A percentile compares a stretch with the other conserved stretches of the same genome.
Conservation (phyloP, 2,888 invertebrate species). For the Pandemis cinnamomeana region DNA sequence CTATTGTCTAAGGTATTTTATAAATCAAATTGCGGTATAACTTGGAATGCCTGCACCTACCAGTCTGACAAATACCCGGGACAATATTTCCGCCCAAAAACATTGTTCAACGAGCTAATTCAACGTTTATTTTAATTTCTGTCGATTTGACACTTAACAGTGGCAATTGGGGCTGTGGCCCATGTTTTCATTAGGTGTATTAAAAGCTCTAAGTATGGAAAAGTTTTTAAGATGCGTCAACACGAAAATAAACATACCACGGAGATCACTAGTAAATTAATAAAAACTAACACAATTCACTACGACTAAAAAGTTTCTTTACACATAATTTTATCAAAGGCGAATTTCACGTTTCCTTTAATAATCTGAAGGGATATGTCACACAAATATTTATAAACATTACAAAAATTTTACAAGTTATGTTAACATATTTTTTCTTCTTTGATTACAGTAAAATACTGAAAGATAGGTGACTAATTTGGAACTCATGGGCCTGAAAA, state of each 20-base stretch:
- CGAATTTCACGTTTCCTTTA: not conserved
- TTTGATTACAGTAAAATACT: too few relatives aligned
- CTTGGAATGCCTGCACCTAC: conserved; percentile 25
- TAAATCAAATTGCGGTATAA: conserved; percentile 6
- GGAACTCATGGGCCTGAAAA: too few relatives aligned
- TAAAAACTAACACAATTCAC: conserved; percentile 17
- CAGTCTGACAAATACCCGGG: conserved; percentile 14
- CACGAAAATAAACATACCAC: conserved; percentile 16
- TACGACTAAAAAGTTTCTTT: conserved; percentile 27
- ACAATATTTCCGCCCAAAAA: not conserved
- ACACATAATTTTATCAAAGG: conserved; percentile 4
- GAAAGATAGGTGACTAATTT: too few relatives aligned
- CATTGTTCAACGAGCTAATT: not conserved
- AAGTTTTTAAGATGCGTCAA: conserved; percentile 22
- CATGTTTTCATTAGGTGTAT: conserved; percentile 9
- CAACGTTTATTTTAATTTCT: not conserved
- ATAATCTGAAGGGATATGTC: conserved; percentile 9
- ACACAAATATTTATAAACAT: not conserved
- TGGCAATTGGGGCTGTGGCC: not conserved
- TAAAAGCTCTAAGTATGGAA: conserved; percentile 21
- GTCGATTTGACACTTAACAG: not conserved
- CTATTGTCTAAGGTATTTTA: conserved; percentile 11
- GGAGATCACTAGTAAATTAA: conserved; percentile 39
- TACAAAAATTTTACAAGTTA: not conserved
- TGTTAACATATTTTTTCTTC: not conserved